phyloP scores from a whole-genome alignment of 2,888 invertebrate species.

The Sicus ferrugineus region DNA sequence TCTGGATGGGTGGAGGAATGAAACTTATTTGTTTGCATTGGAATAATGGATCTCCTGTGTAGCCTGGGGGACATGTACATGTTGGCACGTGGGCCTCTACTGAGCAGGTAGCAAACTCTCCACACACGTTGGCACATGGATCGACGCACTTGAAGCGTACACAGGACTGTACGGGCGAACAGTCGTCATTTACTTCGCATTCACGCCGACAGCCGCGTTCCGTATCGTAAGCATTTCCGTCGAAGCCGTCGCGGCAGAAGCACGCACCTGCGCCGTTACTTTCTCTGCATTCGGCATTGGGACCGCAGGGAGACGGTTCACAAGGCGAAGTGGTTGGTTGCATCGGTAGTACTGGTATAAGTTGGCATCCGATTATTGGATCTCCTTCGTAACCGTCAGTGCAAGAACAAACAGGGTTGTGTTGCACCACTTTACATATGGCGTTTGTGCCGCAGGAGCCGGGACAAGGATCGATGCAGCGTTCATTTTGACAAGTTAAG shows the following conservation, averaged over 20 bases:
- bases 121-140: conserved; percentile 86
- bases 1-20: conserved; percentile 64
- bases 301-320: conserved; percentile 84
- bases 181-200: conserved; percentile 82
- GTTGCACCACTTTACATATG: conserved; percentile 84
- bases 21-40: conserved; percentile 71
- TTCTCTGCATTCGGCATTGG: conserved; percentile 84
- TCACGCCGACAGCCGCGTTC: conserved; percentile 74
- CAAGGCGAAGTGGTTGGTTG: conserved; percentile 78
- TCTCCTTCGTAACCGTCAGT: conserved; percentile 84
- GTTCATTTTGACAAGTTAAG: conserved; percentile 81
- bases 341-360: conserved; percentile 68
- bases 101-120: conserved; percentile 78
- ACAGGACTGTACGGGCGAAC: conserved; percentile 76
- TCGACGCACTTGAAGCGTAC: conserved; percentile 83
- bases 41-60: conserved; percentile 84
- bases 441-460: conserved; percentile 82
- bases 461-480: conserved; percentile 84
- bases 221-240: conserved; percentile 82
- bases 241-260: conserved; percentile 78
- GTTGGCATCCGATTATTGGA: conserved; percentile 70
- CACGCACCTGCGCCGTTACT: conserved; percentile 87
- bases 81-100: conserved; percentile 82
- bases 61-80: conserved; percentile 78
- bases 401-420: conserved; percentile 82